These are phyloP conservation scores for Ophiodon elongatus DNA, from an alignment of 2,113 vertebrate species.

Conservation along the genomic window DNA sequence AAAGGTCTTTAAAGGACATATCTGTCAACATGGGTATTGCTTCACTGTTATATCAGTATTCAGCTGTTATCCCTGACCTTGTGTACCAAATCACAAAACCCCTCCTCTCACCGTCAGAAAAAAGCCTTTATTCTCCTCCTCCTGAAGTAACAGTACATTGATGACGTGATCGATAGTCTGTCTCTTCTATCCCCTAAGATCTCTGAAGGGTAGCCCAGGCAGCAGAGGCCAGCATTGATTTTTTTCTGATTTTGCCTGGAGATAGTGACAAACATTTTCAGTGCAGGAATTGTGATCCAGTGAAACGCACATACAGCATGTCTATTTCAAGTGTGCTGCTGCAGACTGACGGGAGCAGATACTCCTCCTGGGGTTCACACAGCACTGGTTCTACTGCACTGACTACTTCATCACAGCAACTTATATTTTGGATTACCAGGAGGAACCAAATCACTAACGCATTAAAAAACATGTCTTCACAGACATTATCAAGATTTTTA, in stretches of 20 bases:
- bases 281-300: constrained; percentile 54
- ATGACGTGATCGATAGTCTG: constrained; percentile 76
- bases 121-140: constrained; percentile 70
- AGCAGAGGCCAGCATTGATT: constrained; percentile 74
- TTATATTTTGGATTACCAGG: not conserved
- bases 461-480: not conserved
- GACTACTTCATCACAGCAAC: constrained; percentile 9
- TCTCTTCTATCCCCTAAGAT: constrained; percentile 72
- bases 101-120: constrained; percentile 58
- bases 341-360: constrained; percentile 21
- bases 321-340: constrained; percentile 43
- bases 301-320: constrained; percentile 49
- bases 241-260: constrained; percentile 65
- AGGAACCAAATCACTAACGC: not conserved
- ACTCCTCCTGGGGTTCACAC: constrained; percentile 20
- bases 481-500: constrained; percentile 10
- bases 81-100: constrained; percentile 60
- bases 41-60: constrained; percentile 60
- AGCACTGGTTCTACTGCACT: not conserved
- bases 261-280: constrained; percentile 60
- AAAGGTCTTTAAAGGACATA: constrained; percentile 75
- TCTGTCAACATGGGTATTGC: constrained; percentile 61
- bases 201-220: constrained; percentile 69
- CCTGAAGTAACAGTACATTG: constrained; percentile 77
- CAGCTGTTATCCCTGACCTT: constrained; percentile 73